These are phyloP conservation scores for Scaptodrosophila latifasciaeformis DNA, from an alignment of 2,888 invertebrate genomes.

Conservation along the genomic window DNA sequence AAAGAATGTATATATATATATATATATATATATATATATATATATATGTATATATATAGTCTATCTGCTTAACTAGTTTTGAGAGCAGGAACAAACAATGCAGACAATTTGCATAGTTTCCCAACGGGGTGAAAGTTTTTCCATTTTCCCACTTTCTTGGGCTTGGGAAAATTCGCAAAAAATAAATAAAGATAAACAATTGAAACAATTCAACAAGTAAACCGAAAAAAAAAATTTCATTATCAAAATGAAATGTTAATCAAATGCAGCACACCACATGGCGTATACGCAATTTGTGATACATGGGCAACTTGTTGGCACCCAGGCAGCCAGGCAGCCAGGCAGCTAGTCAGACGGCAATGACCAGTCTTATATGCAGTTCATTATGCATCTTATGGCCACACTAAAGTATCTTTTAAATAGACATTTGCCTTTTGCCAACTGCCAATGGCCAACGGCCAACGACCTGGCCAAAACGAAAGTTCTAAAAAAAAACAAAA, in stretches of 20 bases:
- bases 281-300: background rate
- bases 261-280: background rate
- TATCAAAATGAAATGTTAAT: background rate
- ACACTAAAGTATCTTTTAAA: background rate
- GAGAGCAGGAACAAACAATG: background rate
- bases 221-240: background rate
- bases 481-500: too few relatives aligned
- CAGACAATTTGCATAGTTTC: conserved; percentile 2
- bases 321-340: background rate
- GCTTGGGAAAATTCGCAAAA: background rate
- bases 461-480: background rate
- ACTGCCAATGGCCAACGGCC: background rate
- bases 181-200: background rate
- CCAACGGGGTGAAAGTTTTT: background rate
- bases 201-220: background rate
- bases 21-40: background rate
- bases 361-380: background rate
- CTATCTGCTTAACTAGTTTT: background rate
- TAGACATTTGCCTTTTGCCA: too few relatives aligned
- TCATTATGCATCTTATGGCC: background rate
- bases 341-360: background rate
- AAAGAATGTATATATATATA: conserved; percentile 1
- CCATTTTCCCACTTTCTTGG: background rate
- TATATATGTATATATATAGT: conserved; percentile 2
- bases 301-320: background rate